Percentiles rank a stretch among this genome's conserved stretches.
Evolutionary conservation across 2,888 invertebrate species (phyloP).

Genomic region (Psylliodes chrysocephalus): DNA sequence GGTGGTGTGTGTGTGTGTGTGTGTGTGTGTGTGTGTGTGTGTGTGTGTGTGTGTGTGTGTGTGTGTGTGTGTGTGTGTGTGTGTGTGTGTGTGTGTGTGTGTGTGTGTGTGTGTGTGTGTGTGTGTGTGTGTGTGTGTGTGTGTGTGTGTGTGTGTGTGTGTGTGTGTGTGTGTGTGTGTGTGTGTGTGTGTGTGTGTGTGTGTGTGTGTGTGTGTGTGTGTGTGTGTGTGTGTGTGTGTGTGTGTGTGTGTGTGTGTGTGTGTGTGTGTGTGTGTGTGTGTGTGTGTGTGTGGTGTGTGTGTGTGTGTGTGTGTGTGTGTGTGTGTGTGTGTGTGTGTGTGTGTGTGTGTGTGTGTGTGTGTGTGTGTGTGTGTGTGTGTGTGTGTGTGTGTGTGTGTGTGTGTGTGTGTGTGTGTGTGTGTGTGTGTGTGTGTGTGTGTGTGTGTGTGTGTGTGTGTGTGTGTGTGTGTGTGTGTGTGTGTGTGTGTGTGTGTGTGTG

Average conservation of each 20-base stretch:
- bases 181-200: conserved; percentile 13
- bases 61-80: conserved; percentile 13
- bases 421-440: conserved; percentile 13
- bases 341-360: conserved; percentile 13
- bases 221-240: conserved; percentile 13
- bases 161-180: conserved; percentile 13
- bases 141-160: conserved; percentile 13
- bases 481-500: conserved; percentile 8
- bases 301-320: conserved; percentile 13
- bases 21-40: conserved; percentile 13
- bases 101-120: conserved; percentile 13
- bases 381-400: conserved; percentile 13
- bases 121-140: conserved; percentile 13
- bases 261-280: conserved; percentile 13
- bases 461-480: conserved; percentile 10
- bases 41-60: conserved; percentile 13
- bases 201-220: conserved; percentile 13
- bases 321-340: conserved; percentile 13
- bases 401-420: conserved; percentile 13
- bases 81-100: conserved; percentile 13
- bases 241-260: conserved; percentile 13
- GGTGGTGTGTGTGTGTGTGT: too few relatives aligned
- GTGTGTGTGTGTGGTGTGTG: too few relatives aligned
- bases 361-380: conserved; percentile 13
- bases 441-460: conserved; percentile 13